phyloP scores from a whole-genome alignment of 2,113 vertebrate species.

The Gymnocephalus cernua region DNA sequence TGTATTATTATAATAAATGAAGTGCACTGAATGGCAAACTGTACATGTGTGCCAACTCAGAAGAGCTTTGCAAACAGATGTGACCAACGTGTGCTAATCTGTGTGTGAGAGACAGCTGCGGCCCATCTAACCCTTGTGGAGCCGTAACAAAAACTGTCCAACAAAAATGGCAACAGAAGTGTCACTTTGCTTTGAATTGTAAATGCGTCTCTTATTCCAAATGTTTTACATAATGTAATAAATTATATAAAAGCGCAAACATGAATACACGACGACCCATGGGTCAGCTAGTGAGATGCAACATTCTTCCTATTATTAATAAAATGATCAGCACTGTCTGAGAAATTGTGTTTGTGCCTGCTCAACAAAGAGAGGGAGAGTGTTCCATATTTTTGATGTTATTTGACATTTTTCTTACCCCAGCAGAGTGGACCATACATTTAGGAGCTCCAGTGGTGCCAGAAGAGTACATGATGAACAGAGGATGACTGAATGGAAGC shows the following conservation, averaged over 20 bases:
- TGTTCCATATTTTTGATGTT: background rate
- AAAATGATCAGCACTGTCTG: background rate
- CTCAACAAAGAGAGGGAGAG: background rate
- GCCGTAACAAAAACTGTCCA: background rate
- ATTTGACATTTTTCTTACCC: slow-evolving; percentile 84
- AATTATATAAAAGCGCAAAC: background rate
- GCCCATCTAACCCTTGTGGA: background rate
- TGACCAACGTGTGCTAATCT: slow-evolving; percentile 6
- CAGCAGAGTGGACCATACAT: slow-evolving; percentile 98
- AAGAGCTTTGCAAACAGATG: slow-evolving; percentile 47
- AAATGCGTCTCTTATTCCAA: background rate
- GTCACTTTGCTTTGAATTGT: background rate
- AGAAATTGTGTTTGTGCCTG: background rate
- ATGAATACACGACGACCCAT: background rate
- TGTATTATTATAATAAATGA: slow-evolving; percentile 3
- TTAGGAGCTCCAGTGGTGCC: slow-evolving; percentile 97
- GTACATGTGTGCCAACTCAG: slow-evolving; percentile 21
- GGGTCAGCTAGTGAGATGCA: background rate
- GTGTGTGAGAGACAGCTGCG: slow-evolving; percentile 39
- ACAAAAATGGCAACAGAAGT: background rate
- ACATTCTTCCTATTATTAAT: background rate
- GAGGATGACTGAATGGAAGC: slow-evolving; percentile 94
- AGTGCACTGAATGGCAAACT: slow-evolving; percentile 3
- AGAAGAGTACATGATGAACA: slow-evolving; percentile 97
- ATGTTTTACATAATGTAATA: background rate